Base-by-base conservation (phyloP, 2,113 vertebrate species). In the Prinia subflava region DNA sequence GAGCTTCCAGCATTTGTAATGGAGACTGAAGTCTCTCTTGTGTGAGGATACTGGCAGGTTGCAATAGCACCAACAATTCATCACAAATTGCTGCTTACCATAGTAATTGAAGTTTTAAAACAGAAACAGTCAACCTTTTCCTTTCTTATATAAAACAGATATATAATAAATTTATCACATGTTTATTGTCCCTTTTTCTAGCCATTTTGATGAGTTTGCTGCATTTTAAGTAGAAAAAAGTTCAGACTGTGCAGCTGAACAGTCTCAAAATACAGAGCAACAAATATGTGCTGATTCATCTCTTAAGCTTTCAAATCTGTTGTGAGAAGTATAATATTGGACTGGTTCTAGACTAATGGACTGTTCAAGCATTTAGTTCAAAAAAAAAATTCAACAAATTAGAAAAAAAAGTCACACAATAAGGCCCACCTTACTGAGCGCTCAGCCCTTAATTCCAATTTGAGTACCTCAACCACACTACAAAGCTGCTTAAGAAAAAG, bases 321-420 rank as follows among this genome's bases (percentile, higher is more conserved):
- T 78, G 39, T 6, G 7, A 37, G 28, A 62, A 68, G 25, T 53
- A 4, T 11, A 70, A 65, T 25, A 59, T 27, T 42, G 42, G 37
- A 39, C 30, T 70, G 13, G 4, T 37, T 92, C 52, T 55, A 68
- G 60, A 67, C 35, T 30, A 83, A 46, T 5, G 31, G 14, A 63
- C 13, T 71, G 42, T 74, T 39, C 62, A 85, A 79, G 63, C 24
- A 41, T 31, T 55, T 27, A 52, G 35, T 31, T 84, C 23, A n/a
- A n/a, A n/a, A n/a, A n/a, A n/a, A n/a, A n/a, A n/a, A n/a, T n/a
- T n/a, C n/a, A n/a, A n/a, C n/a, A n/a, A n/a, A n/a, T 73, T 22
- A 68, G 30, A 14, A 77, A n/a, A 71, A 68, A 74, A 5, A 0
- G 1, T 4, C 4, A 63, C 1, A 3, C 0, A 0, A 30, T 33